phyloP scores from a whole-genome alignment of 2,888 invertebrate species.

The Athrips mouffetella region DNA sequence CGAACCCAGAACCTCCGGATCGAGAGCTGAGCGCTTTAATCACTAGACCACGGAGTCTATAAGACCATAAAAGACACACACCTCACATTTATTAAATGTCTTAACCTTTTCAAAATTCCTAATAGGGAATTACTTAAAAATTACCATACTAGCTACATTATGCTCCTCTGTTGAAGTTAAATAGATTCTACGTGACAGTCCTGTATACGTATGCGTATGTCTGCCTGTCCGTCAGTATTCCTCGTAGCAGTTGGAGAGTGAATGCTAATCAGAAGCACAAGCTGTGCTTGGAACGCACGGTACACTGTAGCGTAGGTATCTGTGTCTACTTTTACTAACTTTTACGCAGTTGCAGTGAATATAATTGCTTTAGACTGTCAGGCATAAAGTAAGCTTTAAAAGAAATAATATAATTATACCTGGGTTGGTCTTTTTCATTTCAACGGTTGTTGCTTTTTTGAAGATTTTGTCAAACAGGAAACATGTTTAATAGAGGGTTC shows the following conservation, averaged over 20 bases:
- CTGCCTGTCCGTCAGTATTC: neutral
- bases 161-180: neutral
- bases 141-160: neutral
- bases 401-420: no score
- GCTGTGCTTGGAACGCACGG: slow-evolving; percentile 21
- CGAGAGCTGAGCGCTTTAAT: no score
- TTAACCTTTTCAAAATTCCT: neutral
- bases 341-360: no score
- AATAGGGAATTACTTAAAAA: neutral
- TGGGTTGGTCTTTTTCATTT: no score
- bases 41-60: no score
- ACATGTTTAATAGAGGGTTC: no score
- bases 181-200: slow-evolving; percentile 1
- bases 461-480: no score
- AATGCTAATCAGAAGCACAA: slow-evolving; percentile 24
- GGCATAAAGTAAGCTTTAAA: no score
- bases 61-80: no score
- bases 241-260: neutral
- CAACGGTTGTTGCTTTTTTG: no score
- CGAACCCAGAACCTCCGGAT: no score
- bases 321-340: neutral
- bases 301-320: neutral
- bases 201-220: slow-evolving; percentile 1
- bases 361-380: no score
- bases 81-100: neutral